Evolutionary conservation across 2,888 invertebrate genomes (phyloP).

Genomic region (Plutella xylostella): DNA sequence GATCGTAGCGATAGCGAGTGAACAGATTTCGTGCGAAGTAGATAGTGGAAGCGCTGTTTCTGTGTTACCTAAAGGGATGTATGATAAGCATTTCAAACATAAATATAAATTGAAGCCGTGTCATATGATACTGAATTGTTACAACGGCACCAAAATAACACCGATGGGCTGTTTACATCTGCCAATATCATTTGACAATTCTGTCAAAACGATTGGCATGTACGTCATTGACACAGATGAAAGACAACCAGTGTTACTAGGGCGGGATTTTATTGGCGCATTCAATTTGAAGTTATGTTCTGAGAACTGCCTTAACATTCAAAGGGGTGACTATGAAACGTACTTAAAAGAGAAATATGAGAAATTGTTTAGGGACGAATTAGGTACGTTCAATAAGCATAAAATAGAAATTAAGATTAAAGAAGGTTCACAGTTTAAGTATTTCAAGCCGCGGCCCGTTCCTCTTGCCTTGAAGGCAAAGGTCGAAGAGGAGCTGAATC

Average conservation of each 20-base stretch:
- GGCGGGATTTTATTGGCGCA: slow-evolving; percentile 8
- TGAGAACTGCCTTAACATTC: background rate
- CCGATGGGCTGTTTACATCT: background rate
- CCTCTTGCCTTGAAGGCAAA: background rate
- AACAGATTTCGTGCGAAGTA: slow-evolving; percentile 6
- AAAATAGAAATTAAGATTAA: background rate
- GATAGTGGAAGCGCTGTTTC: slow-evolving; percentile 6
- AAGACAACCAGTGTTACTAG: slow-evolving; percentile 2
- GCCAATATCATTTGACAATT: background rate
- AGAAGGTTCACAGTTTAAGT: no score
- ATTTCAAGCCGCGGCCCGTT: no score
- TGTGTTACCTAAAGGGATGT: background rate
- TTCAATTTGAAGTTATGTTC: slow-evolving; percentile 3
- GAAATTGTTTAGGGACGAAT: background rate
- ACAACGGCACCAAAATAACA: background rate
- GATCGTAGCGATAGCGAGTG: slow-evolving; percentile 7
- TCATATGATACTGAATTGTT: background rate
- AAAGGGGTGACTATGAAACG: background rate
- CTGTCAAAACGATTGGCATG: background rate
- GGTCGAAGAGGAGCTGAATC: background rate
- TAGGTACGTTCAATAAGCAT: background rate
- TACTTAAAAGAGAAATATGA: background rate
- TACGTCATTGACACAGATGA: background rate
- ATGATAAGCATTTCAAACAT: background rate
- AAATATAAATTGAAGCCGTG: background rate